These are phyloP conservation scores for Drosophila grimshawi DNA, from an alignment of 1,140 invertebrate species.

Conservation along the genomic window DNA sequence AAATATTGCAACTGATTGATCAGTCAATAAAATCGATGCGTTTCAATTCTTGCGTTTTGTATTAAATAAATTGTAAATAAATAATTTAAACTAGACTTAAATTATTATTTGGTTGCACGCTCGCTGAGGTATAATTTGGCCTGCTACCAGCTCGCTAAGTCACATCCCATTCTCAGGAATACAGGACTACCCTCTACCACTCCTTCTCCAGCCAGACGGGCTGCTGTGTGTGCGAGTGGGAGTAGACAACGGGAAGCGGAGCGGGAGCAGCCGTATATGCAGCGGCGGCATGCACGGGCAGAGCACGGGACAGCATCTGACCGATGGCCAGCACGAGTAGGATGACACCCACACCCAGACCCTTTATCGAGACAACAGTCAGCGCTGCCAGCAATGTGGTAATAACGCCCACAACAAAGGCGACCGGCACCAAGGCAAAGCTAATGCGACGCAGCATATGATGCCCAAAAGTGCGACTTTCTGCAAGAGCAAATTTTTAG, in stretches of 20 bases:
- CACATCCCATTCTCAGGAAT: not conserved
- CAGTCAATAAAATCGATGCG: slow-evolving; percentile 12
- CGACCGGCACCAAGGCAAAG: slow-evolving; percentile 86
- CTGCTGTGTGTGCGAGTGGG: slow-evolving; percentile 79
- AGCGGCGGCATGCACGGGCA: slow-evolving; percentile 78
- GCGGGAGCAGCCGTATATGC: slow-evolving; percentile 67
- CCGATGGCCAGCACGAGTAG: slow-evolving; percentile 81
- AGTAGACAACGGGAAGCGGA: slow-evolving; percentile 80
- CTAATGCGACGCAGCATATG: slow-evolving; percentile 87
- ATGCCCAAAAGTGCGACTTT: slow-evolving; percentile 86
- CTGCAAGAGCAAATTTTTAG: slow-evolving; percentile 37
- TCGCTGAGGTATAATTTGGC: slow-evolving; percentile 73
- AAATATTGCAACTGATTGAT: not conserved
- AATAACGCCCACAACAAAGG: slow-evolving; percentile 87
- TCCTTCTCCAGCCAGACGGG: slow-evolving; percentile 84
- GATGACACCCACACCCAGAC: slow-evolving; percentile 86
- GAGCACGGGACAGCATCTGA: slow-evolving; percentile 79
- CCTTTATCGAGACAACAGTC: slow-evolving; percentile 88
- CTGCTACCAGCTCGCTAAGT: slow-evolving; percentile 54
- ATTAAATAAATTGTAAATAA: slow-evolving; percentile 62
- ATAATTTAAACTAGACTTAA: slow-evolving; percentile 81
- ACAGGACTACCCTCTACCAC: slow-evolving; percentile 53
- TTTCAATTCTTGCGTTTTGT: slow-evolving; percentile 35
- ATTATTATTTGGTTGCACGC: slow-evolving; percentile 82
- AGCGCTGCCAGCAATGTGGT: slow-evolving; percentile 86